Percentiles rank a stretch among this genome's conserved stretches.
Conservation (phyloP, 1,140 invertebrate genomes). For the Acromyrmex echinatior region DNA sequence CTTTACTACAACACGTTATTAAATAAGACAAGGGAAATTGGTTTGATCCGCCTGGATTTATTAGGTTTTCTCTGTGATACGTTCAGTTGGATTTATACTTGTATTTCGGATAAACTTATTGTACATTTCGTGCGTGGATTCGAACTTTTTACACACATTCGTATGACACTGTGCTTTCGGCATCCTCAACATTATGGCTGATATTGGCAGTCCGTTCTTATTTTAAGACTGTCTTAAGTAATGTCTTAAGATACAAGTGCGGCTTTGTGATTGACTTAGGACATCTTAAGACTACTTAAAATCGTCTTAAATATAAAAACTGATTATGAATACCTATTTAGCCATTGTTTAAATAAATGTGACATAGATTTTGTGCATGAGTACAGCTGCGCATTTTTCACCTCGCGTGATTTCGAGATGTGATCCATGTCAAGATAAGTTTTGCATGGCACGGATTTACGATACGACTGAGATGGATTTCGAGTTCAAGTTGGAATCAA, state of each 20-base stretch:
- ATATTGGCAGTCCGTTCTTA: too few species aligned
- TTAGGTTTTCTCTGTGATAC: background rate
- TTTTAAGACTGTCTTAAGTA: too few species aligned
- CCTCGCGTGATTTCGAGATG: background rate
- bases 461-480: slow-evolving; percentile 41
- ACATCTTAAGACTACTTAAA: too few species aligned
- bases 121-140: background rate
- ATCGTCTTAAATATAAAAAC: too few species aligned
- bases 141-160: background rate
- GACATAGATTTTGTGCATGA: background rate
- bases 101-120: background rate
- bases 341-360: background rate
- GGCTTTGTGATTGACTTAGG: too few species aligned
- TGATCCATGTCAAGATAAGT: slow-evolving; percentile 14
- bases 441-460: slow-evolving; percentile 7
- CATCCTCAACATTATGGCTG: background rate
- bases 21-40: slow-evolving; percentile 31
- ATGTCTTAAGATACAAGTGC: too few species aligned
- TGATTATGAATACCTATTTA: too few species aligned
- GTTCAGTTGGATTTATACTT: background rate
- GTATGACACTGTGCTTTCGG: background rate
- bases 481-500: slow-evolving; percentile 38
- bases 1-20: slow-evolving; percentile 11
- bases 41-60: slow-evolving; percentile 20
- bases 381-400: background rate